Percentiles rank a stretch among this genome's conserved stretches.
Evolutionary conservation across 1,140 invertebrate species (phyloP).

Genomic region (Oryzaephilus surinamensis): DNA sequence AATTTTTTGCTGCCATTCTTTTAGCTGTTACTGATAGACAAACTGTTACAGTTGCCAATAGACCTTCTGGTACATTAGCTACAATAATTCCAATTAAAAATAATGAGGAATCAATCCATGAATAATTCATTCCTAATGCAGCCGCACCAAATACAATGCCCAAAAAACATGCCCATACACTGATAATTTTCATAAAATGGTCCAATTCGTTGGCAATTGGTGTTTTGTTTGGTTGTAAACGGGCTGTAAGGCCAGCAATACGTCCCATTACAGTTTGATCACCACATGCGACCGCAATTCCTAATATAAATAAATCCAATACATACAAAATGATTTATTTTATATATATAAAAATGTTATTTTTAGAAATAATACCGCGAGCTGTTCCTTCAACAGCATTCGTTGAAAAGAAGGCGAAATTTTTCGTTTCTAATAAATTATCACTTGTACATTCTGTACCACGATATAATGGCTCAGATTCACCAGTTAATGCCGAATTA

Average conservation of each 20-base stretch:
- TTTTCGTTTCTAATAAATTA: conserved; percentile 63
- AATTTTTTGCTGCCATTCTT: conserved; percentile 65
- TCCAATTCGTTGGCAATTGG: conserved; percentile 69
- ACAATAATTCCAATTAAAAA: conserved; percentile 81
- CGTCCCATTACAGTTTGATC: conserved; percentile 76
- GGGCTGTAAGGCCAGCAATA: conserved; percentile 69
- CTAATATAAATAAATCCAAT: no score
- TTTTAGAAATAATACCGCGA: conserved; percentile 44
- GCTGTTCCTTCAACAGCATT: conserved; percentile 66
- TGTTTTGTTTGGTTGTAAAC: conserved; percentile 58
- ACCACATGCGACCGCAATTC: conserved; percentile 67
- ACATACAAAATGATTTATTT: no score
- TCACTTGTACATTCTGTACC: conserved; percentile 51
- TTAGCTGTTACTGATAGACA: conserved; percentile 63
- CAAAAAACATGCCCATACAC: conserved; percentile 61
- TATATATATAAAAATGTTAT: no score
- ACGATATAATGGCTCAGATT: conserved; percentile 60
- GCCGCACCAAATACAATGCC: conserved; percentile 67
- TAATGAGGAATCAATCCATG: conserved; percentile 65
- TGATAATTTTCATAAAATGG: conserved; percentile 70
- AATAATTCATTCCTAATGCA: conserved; percentile 56
- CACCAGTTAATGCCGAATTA: conserved; percentile 58
- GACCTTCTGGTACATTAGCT: conserved; percentile 72
- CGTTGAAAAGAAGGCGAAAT: conserved; percentile 70
- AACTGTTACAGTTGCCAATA: conserved; percentile 74